Evolutionary conservation across 1,140 invertebrate genomes (phyloP).

Genomic region (Drosophila pseudoananassae): DNA sequence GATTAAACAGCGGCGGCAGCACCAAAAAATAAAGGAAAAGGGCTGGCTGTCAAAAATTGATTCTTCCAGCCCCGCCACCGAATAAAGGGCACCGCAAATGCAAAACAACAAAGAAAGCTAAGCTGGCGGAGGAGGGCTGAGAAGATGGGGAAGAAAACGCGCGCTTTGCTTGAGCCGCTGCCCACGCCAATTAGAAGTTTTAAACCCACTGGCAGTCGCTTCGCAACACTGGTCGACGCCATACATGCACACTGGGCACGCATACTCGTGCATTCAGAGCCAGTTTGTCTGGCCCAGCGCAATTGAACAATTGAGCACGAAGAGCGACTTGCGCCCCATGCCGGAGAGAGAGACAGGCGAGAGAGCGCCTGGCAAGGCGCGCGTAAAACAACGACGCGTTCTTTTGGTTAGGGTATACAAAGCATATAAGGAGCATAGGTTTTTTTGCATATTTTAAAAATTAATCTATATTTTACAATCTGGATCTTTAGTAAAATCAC

Average conservation of each 20-base stretch:
- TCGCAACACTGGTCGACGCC: conserved; percentile 54
- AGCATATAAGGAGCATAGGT: conserved; percentile 24
- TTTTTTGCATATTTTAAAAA: not conserved
- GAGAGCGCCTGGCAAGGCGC: conserved; percentile 48
- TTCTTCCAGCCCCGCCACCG: conserved; percentile 20
- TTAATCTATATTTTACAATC: too few species aligned
- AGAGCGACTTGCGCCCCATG: conserved; percentile 68
- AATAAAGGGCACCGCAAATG: conserved; percentile 2
- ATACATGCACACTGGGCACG: conserved; percentile 35
- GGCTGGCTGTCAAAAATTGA: conserved; percentile 55
- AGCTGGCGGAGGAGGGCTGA: not conserved
- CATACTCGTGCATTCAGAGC: conserved; percentile 40
- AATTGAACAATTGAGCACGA: conserved; percentile 59
- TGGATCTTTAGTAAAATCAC: too few species aligned
- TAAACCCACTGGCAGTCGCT: conserved; percentile 56
- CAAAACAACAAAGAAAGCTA: conserved; percentile 16
- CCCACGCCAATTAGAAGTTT: conserved; percentile 75
- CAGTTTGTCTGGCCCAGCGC: conserved; percentile 46
- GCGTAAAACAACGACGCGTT: conserved; percentile 59
- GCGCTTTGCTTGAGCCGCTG: conserved; percentile 43
- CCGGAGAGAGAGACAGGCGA: conserved; percentile 25
- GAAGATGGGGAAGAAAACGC: conserved; percentile 32
- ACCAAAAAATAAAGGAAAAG: conserved; percentile 15
- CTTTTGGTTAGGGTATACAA: conserved; percentile 39
- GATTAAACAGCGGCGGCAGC: conserved; percentile 53